These are phyloP conservation scores for Penelope pileata DNA, from an alignment of 2,113 vertebrate genomes.

Conservation along the genomic window DNA sequence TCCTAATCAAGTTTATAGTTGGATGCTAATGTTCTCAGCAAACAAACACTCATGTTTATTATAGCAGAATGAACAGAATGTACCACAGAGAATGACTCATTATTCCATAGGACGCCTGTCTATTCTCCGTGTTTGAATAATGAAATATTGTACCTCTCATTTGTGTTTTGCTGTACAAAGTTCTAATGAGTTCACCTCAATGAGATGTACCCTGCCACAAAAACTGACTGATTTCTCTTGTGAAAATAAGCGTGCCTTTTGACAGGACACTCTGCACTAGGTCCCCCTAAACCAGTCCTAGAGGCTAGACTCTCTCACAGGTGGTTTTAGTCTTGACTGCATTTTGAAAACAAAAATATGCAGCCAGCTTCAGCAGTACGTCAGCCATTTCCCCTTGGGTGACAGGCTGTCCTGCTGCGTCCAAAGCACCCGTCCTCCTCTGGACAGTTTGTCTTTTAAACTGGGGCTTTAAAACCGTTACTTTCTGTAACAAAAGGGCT, in stretches of 20 bases:
- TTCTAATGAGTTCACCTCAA: constrained; percentile 13
- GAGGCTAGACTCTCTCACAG: constrained; percentile 15
- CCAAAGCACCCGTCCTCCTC: neutral
- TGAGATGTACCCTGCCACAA: neutral
- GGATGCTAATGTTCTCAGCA: constrained; percentile 48
- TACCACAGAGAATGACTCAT: constrained; percentile 67
- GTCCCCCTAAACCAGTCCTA: constrained; percentile 17
- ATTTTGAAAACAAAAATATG: constrained; percentile 40
- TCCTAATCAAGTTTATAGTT: constrained; percentile 29
- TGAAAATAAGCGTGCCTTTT: constrained; percentile 14
- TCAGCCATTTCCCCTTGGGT: constrained; percentile 27
- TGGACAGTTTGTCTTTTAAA: neutral
- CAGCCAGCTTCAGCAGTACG: constrained; percentile 14
- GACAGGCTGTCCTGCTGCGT: constrained; percentile 27
- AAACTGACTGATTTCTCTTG: constrained; percentile 17
- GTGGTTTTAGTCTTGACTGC: constrained; percentile 55
- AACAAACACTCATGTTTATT: constrained; percentile 64
- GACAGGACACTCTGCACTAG: constrained; percentile 2
- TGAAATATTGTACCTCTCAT: constrained; percentile 22
- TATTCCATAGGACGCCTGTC: constrained; percentile 67
- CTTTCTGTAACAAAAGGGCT: neutral
- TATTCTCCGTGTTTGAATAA: neutral
- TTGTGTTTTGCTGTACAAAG: constrained; percentile 3
- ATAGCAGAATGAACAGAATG: constrained; percentile 69
- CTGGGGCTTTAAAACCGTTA: neutral